Conservation (phyloP, 53 echinoderm and acorn worm species). For the Astropecten irregularis region DNA sequence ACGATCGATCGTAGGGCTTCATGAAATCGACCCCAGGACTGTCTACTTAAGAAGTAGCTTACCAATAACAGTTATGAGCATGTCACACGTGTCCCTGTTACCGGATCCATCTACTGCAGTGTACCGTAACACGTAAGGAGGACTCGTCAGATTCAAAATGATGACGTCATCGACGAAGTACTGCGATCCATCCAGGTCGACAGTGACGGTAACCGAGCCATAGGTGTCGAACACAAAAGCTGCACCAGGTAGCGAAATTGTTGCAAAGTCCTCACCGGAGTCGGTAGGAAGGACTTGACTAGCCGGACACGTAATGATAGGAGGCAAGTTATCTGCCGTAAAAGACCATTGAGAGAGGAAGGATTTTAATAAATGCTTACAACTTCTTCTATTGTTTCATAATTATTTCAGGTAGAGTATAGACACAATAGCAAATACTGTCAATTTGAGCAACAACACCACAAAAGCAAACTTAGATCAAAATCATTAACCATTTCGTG, state of each 20-base stretch:
- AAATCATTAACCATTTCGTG: too few relatives aligned
- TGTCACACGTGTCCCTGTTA: not conserved
- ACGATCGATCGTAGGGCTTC: not conserved
- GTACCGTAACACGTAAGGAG: not conserved
- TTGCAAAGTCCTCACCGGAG: not conserved
- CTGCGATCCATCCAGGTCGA: not conserved
- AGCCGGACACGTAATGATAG: not conserved
- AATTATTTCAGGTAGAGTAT: too few relatives aligned
- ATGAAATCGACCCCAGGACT: not conserved
- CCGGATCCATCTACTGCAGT: not conserved
- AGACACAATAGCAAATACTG: too few relatives aligned
- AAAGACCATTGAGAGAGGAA: too few relatives aligned
- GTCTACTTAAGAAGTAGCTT: not conserved
- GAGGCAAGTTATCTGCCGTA: not conserved
- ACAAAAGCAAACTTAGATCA: too few relatives aligned
- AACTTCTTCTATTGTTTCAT: too few relatives aligned
- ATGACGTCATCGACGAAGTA: not conserved
- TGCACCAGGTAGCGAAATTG: not conserved
- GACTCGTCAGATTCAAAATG: not conserved
- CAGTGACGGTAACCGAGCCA: not conserved
- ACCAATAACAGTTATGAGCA: not conserved
- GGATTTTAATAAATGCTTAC: too few relatives aligned
- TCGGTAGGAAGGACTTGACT: not conserved
- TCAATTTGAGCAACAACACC: too few relatives aligned
- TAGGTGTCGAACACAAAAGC: not conserved